Percentiles rank a stretch among this genome's conserved stretches.
These are phyloP conservation scores for Dicroscelio sp. DNA, from an alignment of 2,888 invertebrate genomes.

Conservation along the genomic window DNA sequence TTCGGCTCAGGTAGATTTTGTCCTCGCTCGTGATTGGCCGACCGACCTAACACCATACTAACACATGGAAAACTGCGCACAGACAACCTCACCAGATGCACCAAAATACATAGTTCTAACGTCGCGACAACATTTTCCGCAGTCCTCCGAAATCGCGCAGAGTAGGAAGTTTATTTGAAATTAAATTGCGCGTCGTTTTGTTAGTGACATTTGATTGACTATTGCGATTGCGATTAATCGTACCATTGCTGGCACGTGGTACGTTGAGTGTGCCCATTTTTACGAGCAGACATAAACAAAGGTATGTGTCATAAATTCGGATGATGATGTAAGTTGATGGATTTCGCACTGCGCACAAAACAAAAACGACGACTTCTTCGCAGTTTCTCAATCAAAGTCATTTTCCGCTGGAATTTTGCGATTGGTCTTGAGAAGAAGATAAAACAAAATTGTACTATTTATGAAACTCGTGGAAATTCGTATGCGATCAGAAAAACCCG, in stretches of 20 bases:
- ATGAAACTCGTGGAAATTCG: neutral
- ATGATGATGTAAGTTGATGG: conserved; percentile 20
- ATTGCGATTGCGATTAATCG: neutral
- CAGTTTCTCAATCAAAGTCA: neutral
- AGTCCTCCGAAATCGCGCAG: conserved; percentile 49
- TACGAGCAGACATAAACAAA: conserved; percentile 46
- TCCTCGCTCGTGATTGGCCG: conserved; percentile 58
- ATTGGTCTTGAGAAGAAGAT: too few relatives aligned
- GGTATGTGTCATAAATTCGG: conserved; percentile 45
- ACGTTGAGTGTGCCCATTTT: conserved; percentile 11
- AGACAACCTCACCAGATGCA: conserved; percentile 62
- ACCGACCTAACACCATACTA: conserved; percentile 39
- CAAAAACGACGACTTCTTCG: neutral
- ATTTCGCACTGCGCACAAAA: neutral
- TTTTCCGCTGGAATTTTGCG: too few relatives aligned
- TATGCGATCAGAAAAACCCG: neutral
- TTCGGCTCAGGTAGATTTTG: conserved; percentile 63
- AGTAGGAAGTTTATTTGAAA: conserved; percentile 13
- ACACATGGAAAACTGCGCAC: conserved; percentile 49
- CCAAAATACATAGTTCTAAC: conserved; percentile 65
- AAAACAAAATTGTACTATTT: too few relatives aligned
- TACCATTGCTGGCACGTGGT: conserved; percentile 27
- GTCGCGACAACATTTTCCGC: conserved; percentile 57
- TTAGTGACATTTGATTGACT: neutral
- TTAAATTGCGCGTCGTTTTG: neutral